Base-by-base conservation (phyloP, 1,140 invertebrate genomes). In the Zaprionus tsacasi region DNA sequence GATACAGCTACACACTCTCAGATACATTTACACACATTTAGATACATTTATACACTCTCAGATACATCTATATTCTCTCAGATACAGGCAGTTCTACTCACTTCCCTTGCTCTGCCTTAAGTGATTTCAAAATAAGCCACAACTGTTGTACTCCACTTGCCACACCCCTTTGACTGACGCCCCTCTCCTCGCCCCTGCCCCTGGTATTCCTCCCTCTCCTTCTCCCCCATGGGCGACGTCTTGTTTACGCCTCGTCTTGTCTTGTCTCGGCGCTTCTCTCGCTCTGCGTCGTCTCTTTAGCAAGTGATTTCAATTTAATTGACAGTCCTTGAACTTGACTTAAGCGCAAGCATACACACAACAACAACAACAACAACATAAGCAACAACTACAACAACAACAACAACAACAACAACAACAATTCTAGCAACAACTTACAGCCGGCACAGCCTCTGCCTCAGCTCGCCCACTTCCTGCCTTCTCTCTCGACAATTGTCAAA, bases 271-370 rank as follows among this genome's bases (percentile, higher is more conserved):
- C 27, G 3, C 27, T 1, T 30, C 27, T 30, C 27, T 30, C 3
- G 27, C 27, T 3, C 17, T n/a, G 63, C 82, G 70, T 71, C 77
- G 73, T 83, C 78, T 83, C 81, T 89, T 89, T 76, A 85, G 85
- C 85, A 88, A 88, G 85, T 88, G 85, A 89, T 88, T 91, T 91
- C 85, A 91, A 91, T 91, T 91, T 91, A 91, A 91, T 91, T 91
- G 89, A 86, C 89, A 91, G 89, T 91, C 89, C 89, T 91, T 91
- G 89, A 91, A 91, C 89, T 91, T 91, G 89, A 91, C 89, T 91
- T 91, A 81, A 87, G 82, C 81, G 82, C 82, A 83, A 82, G 79
- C 82, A 83, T 43, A 8, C n/a, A 35, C 27, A 35, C n/a, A 43
- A 43, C 40, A 85, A 78, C 71, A 56, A 27, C 27, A 60, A 48